Percentiles rank a stretch among this genome's conserved stretches.
phyloP scores from a whole-genome alignment of 1,140 invertebrate genomes.

The Dermatophagoides farinae region DNA sequence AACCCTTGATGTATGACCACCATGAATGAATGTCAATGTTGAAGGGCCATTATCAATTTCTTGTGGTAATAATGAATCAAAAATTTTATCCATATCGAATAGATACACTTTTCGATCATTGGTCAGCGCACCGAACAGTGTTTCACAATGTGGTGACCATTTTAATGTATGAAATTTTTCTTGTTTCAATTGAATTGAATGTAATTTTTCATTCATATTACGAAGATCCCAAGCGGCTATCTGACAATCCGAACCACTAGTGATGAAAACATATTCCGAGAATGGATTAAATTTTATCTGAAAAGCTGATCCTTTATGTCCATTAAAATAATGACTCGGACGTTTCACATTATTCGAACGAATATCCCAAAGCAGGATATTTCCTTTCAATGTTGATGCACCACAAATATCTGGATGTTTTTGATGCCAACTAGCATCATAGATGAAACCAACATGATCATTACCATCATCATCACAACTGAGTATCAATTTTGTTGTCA shows the following conservation, averaged over 20 bases:
- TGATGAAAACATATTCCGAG: conserved; percentile 95
- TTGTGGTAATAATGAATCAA: conserved; percentile 91
- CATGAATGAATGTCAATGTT: conserved; percentile 87
- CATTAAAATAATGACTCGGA: conserved; percentile 94
- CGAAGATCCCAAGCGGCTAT: conserved; percentile 90
- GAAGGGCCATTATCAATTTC: conserved; percentile 98
- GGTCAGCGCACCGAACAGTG: conserved; percentile 91
- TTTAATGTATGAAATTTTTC: conserved; percentile 99
- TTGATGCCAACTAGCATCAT: conserved; percentile 98
- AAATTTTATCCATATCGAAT: conserved; percentile 98
- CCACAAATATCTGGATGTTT: conserved; percentile 94
- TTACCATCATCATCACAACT: conserved; percentile 98
- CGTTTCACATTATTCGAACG: conserved; percentile 84
- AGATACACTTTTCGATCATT: conserved; percentile 92
- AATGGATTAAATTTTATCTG: conserved; percentile 98
- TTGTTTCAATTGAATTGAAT: conserved; percentile 98
- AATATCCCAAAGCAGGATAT: conserved; percentile 99
- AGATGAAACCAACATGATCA: conserved; percentile 69
- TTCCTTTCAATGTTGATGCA: conserved; percentile 96
- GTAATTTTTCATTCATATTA: conserved; percentile 90
- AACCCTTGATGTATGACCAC: conserved; percentile 98
- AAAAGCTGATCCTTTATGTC: conserved; percentile 96
- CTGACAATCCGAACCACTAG: conserved; percentile 86
- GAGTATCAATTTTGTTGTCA: conserved; percentile 77
- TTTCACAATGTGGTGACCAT: conserved; percentile 99